Base-by-base conservation (phyloP, 2,888 invertebrate species). In the Andrena minutula region DNA sequence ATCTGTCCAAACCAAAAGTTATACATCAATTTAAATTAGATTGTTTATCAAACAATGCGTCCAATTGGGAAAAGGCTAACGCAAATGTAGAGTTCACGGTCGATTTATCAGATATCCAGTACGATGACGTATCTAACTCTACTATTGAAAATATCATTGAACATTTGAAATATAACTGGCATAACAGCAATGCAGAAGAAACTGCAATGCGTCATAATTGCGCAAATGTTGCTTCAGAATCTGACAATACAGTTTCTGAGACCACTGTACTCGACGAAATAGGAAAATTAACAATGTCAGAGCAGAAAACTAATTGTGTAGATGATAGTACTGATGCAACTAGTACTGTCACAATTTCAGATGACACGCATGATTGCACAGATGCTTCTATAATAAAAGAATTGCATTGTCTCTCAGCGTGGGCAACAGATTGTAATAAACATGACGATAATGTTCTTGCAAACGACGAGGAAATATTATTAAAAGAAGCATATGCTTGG, bases 21-120 rank as follows among this genome's bases (percentile, higher is more conserved):
- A 30, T 81, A 79, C 56, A 83, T 47, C 79, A 75, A 28, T 88
- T 92, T 76, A 85, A 75, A 70, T 64, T 90, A 23, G 70, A 70
- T 8, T 7, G 47, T 16, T n/a, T 58, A 7, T 8, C 60, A 35
- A 61, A 81, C 20, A 68, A 83, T 74, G 68, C 76, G 70, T 90
- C 92, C 26, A 28, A 26, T 7, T 84, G 90, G 74, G 86, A 92
- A 68, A 83, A 82, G 69, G 35, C 87, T 3, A 93, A 93, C 79
- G 56, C 86, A 69, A 51, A 82, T 47, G 41, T 53, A 0, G 58
- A 26, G 10, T 92, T 92, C 73, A 32, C 84, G 73, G 58, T 92
- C 32, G 85, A 90, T 86, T 70, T 91, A 47, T 66, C 78, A 20
- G 84, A 89, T 68, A 23, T 86, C 28, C 56, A 82, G 3, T 71